A percentile compares a stretch with the other conserved stretches of the same genome.
Evolutionary conservation across 2,797 vertebrate genomes (phyloP).

Genomic region (Martes flavigula): DNA sequence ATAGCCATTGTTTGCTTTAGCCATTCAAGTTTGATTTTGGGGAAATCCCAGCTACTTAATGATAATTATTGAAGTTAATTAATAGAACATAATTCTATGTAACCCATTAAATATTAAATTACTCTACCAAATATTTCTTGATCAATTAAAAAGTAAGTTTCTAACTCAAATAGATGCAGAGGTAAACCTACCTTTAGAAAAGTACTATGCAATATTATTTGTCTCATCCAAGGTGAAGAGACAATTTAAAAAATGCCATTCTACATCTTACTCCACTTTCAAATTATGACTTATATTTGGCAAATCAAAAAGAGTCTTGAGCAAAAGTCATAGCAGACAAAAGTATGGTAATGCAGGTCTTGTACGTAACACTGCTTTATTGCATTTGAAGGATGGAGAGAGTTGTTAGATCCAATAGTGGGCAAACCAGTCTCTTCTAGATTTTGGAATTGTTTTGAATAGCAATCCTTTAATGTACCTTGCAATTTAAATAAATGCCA

Average conservation of each 20-base stretch:
- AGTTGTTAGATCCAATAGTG: neutral
- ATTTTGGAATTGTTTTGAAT: neutral
- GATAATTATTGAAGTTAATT: slow-evolving; percentile 33
- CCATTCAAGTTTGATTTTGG: neutral
- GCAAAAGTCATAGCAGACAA: neutral
- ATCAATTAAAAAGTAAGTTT: neutral
- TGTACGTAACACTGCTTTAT: neutral
- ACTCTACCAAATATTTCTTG: neutral
- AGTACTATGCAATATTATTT: neutral
- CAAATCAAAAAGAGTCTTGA: neutral
- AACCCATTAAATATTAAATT: neutral
- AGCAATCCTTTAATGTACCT: neutral
- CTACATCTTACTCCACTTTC: neutral
- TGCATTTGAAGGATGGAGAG: neutral
- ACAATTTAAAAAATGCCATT: neutral
- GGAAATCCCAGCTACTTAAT: neutral
- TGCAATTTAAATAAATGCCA: neutral
- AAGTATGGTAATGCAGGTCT: neutral
- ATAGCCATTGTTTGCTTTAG: neutral
- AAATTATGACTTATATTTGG: neutral
- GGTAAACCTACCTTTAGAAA: neutral
- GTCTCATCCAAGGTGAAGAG: neutral
- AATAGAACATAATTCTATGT: neutral
- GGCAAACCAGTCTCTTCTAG: neutral
- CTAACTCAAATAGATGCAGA: neutral